Evolutionary conservation across 2,113 vertebrate species (phyloP).

Genomic region (Oreochromis tanganicae): DNA sequence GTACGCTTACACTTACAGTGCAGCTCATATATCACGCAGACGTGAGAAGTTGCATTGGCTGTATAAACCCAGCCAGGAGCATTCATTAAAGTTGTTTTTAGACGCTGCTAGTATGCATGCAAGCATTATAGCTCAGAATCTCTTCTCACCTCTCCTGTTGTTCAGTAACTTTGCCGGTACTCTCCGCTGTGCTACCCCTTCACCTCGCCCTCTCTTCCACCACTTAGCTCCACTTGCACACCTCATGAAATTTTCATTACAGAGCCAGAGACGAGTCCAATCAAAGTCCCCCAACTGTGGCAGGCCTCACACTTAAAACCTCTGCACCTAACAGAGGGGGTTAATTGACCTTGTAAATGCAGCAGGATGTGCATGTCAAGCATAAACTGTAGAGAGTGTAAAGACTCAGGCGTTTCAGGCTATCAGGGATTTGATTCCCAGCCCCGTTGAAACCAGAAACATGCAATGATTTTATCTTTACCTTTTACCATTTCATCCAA

Average conservation of each 20-base stretch:
- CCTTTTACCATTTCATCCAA: neutral
- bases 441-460: neutral
- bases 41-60: neutral
- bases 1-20: neutral
- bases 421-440: too few species aligned
- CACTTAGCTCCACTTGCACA: conserved; percentile 14
- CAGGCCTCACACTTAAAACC: neutral
- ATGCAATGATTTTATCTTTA: neutral
- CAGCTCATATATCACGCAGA: neutral
- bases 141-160: neutral
- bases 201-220: neutral
- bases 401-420: neutral
- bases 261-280: neutral
- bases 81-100: neutral
- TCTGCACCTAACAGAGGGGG: neutral
- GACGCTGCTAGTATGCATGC: neutral
- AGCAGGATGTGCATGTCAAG: neutral
- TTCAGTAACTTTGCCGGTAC: neutral
- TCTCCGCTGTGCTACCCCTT: neutral
- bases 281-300: neutral
- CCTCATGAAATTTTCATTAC: conserved; percentile 37
- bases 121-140: neutral
- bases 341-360: conserved; percentile 16
- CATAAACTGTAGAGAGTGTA: neutral
- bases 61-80: neutral